These are phyloP conservation scores for Sminthurinus aureus DNA, from an alignment of 2,888 invertebrate genomes.

Conservation along the genomic window DNA sequence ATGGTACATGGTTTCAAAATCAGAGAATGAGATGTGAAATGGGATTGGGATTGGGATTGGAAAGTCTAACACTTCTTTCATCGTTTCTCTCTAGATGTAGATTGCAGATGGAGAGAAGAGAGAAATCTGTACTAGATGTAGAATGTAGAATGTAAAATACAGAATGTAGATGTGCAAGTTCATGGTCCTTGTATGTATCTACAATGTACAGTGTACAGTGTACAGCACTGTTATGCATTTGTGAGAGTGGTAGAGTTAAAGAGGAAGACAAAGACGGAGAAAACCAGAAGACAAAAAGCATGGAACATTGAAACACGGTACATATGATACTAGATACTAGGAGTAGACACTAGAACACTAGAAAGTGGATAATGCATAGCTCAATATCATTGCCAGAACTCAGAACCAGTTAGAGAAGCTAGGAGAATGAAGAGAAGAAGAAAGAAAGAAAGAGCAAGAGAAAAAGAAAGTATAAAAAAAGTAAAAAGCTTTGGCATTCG, in stretches of 20 bases:
- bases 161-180: background rate
- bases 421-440: background rate
- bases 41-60: slow-evolving; percentile 27
- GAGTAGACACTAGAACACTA: too few species aligned
- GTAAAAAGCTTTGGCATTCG: slow-evolving; percentile 16
- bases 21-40: slow-evolving; percentile 18
- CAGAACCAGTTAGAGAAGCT: too few species aligned
- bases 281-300: background rate
- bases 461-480: background rate
- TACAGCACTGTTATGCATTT: background rate
- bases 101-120: background rate
- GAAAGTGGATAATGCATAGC: background rate
- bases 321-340: too few species aligned
- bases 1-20: background rate
- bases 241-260: background rate
- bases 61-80: slow-evolving; percentile 10
- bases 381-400: background rate
- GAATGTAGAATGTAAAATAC: background rate
- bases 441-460: background rate
- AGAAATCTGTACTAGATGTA: background rate
- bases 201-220: background rate
- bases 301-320: background rate
- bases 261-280: background rate
- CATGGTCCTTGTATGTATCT: too few species aligned
- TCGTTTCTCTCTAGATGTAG: background rate